phyloP scores from a whole-genome alignment of 23 tunicate genomes.

The Ciona savignyi region DNA sequence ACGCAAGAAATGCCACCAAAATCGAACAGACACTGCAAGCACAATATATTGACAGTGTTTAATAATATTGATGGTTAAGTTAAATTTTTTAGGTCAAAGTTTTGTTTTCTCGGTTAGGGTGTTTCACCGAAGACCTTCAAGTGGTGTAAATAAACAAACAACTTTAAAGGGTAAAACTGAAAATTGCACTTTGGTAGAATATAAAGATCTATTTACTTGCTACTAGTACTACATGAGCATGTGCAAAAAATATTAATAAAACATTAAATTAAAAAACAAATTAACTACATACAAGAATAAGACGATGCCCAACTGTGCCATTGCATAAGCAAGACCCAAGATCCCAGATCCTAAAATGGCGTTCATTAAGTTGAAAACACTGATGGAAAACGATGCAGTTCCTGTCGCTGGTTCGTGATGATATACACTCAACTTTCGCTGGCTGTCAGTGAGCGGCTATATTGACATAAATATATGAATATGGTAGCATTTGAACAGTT shows the following conservation, averaged over 20 bases:
- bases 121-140: too few relatives aligned
- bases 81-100: too few relatives aligned
- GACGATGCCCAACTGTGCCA: slow-evolving; percentile 94
- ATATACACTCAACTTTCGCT: slow-evolving; percentile 75
- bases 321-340: slow-evolving; percentile 93
- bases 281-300: slow-evolving; percentile 78
- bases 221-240: too few relatives aligned
- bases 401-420: slow-evolving; percentile 73
- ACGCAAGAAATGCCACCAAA: slow-evolving; percentile 63
- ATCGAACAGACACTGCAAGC: slow-evolving; percentile 46
- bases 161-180: too few relatives aligned
- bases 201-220: too few relatives aligned
- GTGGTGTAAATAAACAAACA: too few relatives aligned
- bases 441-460: slow-evolving; percentile 67
- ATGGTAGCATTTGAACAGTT: too few relatives aligned
- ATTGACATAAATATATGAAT: neutral
- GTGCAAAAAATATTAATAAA: too few relatives aligned
- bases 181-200: too few relatives aligned
- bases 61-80: too few relatives aligned
- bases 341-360: slow-evolving; percentile 99
- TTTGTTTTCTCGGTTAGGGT: too few relatives aligned
- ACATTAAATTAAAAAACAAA: too few relatives aligned
- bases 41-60: neutral
- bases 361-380: slow-evolving; percentile 98
- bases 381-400: slow-evolving; percentile 78